Base-by-base conservation (phyloP, 92 coral and sea anemone species). In the Meandrina meandrites region DNA sequence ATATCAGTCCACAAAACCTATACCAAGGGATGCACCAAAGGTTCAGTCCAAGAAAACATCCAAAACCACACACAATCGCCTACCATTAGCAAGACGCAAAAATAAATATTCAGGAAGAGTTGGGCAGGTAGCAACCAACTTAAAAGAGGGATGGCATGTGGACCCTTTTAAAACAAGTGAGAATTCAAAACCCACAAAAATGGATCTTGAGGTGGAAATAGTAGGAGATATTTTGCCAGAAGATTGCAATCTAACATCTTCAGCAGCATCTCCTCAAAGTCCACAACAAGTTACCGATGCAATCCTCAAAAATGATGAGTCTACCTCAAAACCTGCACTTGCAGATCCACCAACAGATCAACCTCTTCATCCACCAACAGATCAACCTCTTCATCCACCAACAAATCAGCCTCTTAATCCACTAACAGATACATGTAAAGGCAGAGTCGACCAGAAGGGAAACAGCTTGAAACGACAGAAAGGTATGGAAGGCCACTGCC, bases 91-190 rank as follows among this genome's bases (percentile, higher is more conserved):
- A 82, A 70, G 79, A 82, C 86, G 40, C 56, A 68, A 69, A 62
- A 82, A 36, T 21, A 82, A 69, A 82, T 82, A 64, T 45, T 82
- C 86, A 66, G 78, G 86, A 7, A 82, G 64, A 82, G 86, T 67
- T 22, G 77, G 86, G 66, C 86, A 82, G 86, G 78, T 22, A 68
- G 86, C 79, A 82, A 69, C 69, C 79, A 82, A 82, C 79, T 35
- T 82, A 66, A 82, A 68, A 82, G 62, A 48, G 81, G 86, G 86
- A 60, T 82, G 79, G 79, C 79, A 82, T 82, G 78, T 82, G 86
- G 86, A 82, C 36, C 79, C 86, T 11, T 12, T 82, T 69, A 31
- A 82, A 34, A 45, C 77, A 6, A 37, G 79, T 67, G 79, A 69
- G 68, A 81, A 62, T 81, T 18, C 86, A 51, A 81, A 81, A 45